Evolutionary conservation across 92 coral and sea anemone genomes (phyloP).

Genomic region (Epizoanthus stellaris): DNA sequence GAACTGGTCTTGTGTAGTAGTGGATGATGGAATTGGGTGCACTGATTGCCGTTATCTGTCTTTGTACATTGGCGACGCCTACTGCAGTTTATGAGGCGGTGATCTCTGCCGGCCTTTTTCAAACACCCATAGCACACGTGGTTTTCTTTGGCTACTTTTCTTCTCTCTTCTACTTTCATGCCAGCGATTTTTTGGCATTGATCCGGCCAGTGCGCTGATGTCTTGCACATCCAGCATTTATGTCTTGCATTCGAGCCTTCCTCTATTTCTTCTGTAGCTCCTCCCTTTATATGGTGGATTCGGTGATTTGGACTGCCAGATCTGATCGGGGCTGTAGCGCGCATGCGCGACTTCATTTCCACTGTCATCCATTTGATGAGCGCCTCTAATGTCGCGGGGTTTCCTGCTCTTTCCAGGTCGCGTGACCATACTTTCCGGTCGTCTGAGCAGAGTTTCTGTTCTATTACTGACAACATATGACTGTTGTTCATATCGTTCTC

Average conservation of each 20-base stretch:
- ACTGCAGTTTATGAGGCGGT: conserved; percentile 26
- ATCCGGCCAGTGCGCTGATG: conserved; percentile 71
- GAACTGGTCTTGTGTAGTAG: conserved; percentile 59
- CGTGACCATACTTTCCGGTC: conserved; percentile 65
- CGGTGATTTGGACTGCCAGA: conserved; percentile 36
- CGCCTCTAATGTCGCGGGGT: conserved; percentile 58
- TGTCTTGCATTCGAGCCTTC: not conserved
- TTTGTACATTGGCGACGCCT: conserved; percentile 28
- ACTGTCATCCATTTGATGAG: conserved; percentile 73
- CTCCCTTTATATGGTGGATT: conserved; percentile 36
- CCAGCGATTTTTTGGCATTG: conserved; percentile 55
- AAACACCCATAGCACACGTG: conserved; percentile 39
- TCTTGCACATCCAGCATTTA: conserved; percentile 57
- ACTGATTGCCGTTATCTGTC: conserved; percentile 35
- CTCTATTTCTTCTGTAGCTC: not conserved
- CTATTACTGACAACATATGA: conserved; percentile 47
- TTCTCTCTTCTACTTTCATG: conserved; percentile 52
- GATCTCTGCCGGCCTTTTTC: conserved; percentile 44
- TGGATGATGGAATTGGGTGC: conserved; percentile 50
- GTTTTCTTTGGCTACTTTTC: conserved; percentile 51
- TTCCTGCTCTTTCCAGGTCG: conserved; percentile 63
- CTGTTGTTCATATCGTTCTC: conserved; percentile 52
- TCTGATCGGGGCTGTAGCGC: conserved; percentile 71
- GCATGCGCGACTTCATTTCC: conserved; percentile 69
- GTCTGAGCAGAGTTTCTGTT: conserved; percentile 49